These are phyloP conservation scores for Ornithorhynchus anatinus DNA, from an alignment of 2,113 vertebrate genomes.

Conservation along the genomic window DNA sequence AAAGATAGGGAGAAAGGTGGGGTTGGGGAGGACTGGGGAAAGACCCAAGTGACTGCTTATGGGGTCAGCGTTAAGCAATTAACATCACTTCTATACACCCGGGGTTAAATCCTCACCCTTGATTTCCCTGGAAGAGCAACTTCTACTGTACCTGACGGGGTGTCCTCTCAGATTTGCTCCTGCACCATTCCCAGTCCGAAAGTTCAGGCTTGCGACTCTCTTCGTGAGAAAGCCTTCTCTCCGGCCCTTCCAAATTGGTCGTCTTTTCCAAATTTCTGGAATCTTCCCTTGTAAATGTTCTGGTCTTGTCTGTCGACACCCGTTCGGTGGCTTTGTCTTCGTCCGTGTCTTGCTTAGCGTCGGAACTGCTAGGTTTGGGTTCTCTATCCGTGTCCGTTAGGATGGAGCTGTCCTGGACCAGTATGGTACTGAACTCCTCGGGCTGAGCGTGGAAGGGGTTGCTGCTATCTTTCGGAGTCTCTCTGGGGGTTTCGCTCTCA, in stretches of 20 bases:
- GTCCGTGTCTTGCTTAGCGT: background rate
- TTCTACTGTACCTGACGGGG: constrained; percentile 85
- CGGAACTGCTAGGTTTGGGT: constrained; percentile 25
- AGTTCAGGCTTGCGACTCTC: constrained; percentile 82
- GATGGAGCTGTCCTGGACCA: constrained; percentile 73
- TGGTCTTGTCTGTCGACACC: constrained; percentile 13
- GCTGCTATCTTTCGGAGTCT: constrained; percentile 44
- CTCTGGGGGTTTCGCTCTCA: constrained; percentile 56
- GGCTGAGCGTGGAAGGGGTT: constrained; percentile 48
- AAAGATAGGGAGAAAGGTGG: background rate
- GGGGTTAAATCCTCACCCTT: constrained; percentile 3
- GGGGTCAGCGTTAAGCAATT: too few relatives aligned
- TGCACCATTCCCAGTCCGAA: constrained; percentile 95
- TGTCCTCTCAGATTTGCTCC: constrained; percentile 93
- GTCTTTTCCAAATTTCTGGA: constrained; percentile 54
- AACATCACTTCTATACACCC: too few relatives aligned
- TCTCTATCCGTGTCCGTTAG: constrained; percentile 53
- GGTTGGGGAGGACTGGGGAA: background rate
- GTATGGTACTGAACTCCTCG: constrained; percentile 77
- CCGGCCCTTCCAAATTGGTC: constrained; percentile 71
- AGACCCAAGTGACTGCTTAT: background rate
- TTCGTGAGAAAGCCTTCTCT: constrained; percentile 85
- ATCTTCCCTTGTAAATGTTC: constrained; percentile 33
- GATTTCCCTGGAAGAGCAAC: background rate
- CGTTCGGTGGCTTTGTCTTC: constrained; percentile 10